A percentile compares a stretch with the other conserved stretches of the same genome.
These are phyloP conservation scores for Himalopsyche phryganea DNA, from an alignment of 1,140 invertebrate genomes.

Conservation along the genomic window DNA sequence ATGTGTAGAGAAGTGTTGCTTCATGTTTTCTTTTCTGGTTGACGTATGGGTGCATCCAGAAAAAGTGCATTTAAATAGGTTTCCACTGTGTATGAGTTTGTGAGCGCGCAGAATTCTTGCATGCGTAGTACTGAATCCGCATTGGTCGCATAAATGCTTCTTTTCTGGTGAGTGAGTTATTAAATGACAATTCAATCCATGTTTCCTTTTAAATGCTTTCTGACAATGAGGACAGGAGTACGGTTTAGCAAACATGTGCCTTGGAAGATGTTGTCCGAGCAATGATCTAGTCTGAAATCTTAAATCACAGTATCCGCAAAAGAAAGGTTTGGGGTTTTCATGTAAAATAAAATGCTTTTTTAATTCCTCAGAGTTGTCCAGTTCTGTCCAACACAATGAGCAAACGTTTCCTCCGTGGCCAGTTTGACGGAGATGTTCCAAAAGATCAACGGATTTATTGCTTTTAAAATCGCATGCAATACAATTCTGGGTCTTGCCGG, in stretches of 20 bases:
- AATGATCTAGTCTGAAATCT: conserved; percentile 54
- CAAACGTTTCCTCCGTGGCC: conserved; percentile 50
- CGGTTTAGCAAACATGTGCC: conserved; percentile 55
- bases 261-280: conserved; percentile 53
- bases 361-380: conserved; percentile 44
- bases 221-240: conserved; percentile 57
- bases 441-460: conserved; percentile 43
- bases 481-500: conserved; percentile 43
- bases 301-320: conserved; percentile 52
- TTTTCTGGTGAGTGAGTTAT: conserved; percentile 56
- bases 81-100: conserved; percentile 54
- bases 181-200: conserved; percentile 58
- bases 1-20: conserved; percentile 54
- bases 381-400: conserved; percentile 51
- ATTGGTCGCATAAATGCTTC: conserved; percentile 60
- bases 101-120: conserved; percentile 58
- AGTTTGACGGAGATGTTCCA: conserved; percentile 46
- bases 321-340: conserved; percentile 50
- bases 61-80: conserved; percentile 52
- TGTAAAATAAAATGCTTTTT: conserved; percentile 50
- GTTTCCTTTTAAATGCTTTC: conserved; percentile 64
- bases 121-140: conserved; percentile 58
- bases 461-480: conserved; percentile 44
- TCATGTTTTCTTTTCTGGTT: conserved; percentile 52
- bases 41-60: conserved; percentile 50